Conservation (phyloP, 2,797 vertebrate genomes). For the Hippocampus kuda region DNA sequence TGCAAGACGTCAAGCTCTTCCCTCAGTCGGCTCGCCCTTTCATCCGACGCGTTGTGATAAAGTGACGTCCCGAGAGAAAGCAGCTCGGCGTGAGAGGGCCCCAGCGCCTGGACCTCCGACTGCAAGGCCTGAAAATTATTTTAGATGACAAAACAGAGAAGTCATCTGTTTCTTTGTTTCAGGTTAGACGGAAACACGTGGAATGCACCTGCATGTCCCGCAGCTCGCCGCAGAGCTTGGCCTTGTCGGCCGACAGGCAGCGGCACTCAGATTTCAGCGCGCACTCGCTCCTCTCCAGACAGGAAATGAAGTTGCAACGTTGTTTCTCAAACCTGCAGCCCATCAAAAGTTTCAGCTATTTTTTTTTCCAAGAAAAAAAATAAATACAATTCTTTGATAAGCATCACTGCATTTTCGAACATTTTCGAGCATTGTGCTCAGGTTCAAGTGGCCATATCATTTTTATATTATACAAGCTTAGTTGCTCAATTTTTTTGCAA, state of each 20-base stretch:
- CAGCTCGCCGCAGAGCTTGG: constrained; percentile 75
- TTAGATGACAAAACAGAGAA: too few species aligned
- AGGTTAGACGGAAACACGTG: too few species aligned
- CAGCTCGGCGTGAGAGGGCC: constrained; percentile 61
- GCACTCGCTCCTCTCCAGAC: constrained; percentile 79
- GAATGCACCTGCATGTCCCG: constrained; percentile 73
- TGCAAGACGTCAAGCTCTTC: constrained; percentile 69
- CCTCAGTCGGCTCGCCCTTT: constrained; percentile 63
- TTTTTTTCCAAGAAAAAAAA: too few species aligned
- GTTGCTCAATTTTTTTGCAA: too few species aligned
- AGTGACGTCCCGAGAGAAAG: constrained; percentile 65
- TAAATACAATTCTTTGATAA: too few species aligned
- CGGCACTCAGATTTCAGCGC: constrained; percentile 58
- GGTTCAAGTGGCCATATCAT: too few species aligned
- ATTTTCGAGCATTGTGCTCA: too few species aligned
- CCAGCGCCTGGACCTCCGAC: constrained; percentile 64
- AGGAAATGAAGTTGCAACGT: constrained; percentile 70
- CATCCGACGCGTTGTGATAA: constrained; percentile 67
- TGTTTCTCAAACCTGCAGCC: constrained; percentile 83
- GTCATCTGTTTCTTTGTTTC: neutral
- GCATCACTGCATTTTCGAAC: too few species aligned
- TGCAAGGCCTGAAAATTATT: constrained; percentile 63
- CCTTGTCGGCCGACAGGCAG: constrained; percentile 74
- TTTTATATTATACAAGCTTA: too few species aligned
- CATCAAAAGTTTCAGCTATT: neutral